Conservation (phyloP, 2,888 invertebrate species). For the Phalera bucephala region DNA sequence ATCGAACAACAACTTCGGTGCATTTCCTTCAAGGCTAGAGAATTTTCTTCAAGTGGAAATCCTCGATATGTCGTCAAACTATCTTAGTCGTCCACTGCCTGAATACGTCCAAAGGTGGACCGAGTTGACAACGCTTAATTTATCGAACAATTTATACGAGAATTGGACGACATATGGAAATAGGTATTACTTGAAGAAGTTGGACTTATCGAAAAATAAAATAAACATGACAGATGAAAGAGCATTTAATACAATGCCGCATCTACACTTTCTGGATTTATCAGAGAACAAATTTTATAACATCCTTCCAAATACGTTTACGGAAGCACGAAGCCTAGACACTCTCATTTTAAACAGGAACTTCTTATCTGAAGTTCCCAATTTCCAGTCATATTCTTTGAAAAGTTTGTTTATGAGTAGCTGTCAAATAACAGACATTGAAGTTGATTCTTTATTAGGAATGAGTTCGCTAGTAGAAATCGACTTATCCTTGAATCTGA, state of each 20-base stretch:
- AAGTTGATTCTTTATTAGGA: constrained; percentile 72
- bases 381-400: constrained; percentile 82
- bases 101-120: constrained; percentile 70
- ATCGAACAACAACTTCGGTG: constrained; percentile 83
- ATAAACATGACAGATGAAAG: constrained; percentile 82
- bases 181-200: constrained; percentile 63
- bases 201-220: constrained; percentile 87
- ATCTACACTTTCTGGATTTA: constrained; percentile 84
- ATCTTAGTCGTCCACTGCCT: constrained; percentile 68
- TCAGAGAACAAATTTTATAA: constrained; percentile 86
- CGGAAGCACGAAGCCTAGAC: constrained; percentile 79
- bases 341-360: constrained; percentile 86
- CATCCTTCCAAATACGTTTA: constrained; percentile 82
- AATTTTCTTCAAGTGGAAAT: constrained; percentile 73
- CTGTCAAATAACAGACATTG: constrained; percentile 84
- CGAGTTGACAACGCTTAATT: constrained; percentile 79
- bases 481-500: constrained; percentile 86
- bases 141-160: constrained; percentile 82
- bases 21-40: constrained; percentile 79
- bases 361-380: constrained; percentile 83
- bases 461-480: constrained; percentile 83
- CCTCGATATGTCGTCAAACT: constrained; percentile 77
- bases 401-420: constrained; percentile 82
- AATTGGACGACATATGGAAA: constrained; percentile 54
- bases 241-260: constrained; percentile 82